Conservation (phyloP, 2,888 invertebrate species). For the Marronus borbonicus region DNA sequence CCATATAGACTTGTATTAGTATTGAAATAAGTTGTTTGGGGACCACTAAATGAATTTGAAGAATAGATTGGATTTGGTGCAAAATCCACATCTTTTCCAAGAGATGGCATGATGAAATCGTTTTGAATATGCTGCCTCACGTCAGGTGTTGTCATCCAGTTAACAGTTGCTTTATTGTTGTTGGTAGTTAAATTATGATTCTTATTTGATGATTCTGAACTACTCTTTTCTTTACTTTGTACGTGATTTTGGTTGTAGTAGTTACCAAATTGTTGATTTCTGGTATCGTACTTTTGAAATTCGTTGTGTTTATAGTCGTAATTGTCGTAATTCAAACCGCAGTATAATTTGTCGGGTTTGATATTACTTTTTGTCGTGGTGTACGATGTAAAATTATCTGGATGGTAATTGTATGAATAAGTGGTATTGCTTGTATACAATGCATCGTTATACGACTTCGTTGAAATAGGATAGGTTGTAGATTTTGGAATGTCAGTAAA, state of each 20-base stretch:
- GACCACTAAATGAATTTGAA: conserved; percentile 59
- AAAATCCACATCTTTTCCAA: conserved; percentile 61
- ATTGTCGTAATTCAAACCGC: conserved; percentile 64
- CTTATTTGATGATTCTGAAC: conserved; percentile 7
- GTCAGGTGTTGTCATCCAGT: conserved; percentile 78
- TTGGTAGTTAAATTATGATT: conserved; percentile 23
- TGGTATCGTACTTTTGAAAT: conserved; percentile 40
- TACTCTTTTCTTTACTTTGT: conserved; percentile 24
- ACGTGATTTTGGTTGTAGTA: conserved; percentile 44
- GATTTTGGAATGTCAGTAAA: conserved; percentile 62
- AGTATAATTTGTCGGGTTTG: conserved; percentile 59
- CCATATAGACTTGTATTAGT: conserved; percentile 58
- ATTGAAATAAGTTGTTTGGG: conserved; percentile 62
- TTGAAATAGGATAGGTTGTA: conserved; percentile 37
- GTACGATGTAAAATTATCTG: conserved; percentile 60
- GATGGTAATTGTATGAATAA: conserved; percentile 62
- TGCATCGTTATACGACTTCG: conserved; percentile 61
- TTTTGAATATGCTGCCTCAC: conserved; percentile 64
- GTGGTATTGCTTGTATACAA: conserved; percentile 64
- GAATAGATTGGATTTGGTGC: conserved; percentile 60
- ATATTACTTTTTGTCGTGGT: conserved; percentile 56
- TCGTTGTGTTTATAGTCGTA: conserved; percentile 60
- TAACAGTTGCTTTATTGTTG: conserved; percentile 71
- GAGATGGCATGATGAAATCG: conserved; percentile 71
- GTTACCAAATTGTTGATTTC: conserved; percentile 46